Evolutionary conservation across 1,140 invertebrate species (phyloP), one percentile per base, ranked within the genome.

Genomic region (Bicyclus anynana): DNA sequence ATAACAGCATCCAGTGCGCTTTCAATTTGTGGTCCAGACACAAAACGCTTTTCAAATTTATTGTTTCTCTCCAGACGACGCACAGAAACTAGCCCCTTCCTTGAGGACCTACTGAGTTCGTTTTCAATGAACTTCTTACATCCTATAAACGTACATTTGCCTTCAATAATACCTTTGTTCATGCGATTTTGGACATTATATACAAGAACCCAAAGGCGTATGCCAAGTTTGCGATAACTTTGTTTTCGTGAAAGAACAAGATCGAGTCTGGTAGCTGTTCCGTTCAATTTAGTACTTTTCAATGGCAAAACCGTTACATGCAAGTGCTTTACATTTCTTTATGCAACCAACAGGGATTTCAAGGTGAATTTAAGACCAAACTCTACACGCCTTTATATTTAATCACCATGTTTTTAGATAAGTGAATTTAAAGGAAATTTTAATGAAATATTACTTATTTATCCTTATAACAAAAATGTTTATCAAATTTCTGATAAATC

Each of bases 71-170:
- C 70, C 71, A 77, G 77, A 75, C 73, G 66, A 61, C 63, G 53
- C 57, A 65, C 51, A 62, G 53, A 61, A 64, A 74, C 63, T 75
- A 72, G 70, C 74, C 75, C 79, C 67, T 80, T 77, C 73, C 67
- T 78, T 71, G 60, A 60, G 64, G 67, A 75, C 65, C 56, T 80
- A 53, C 55, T 86, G 80, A 78, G 77, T 78, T 83, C 70, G 71
- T 75, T 82, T 81, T 83, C 76, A 84, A 84, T 84, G 67, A 78
- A 81, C 68, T 78, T 59, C 61, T 69, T 72, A 74, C 63, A 69
- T 69, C 61, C 69, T 67, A 73, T 53, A 49, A 67, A 44, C 27
- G 49, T 51, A 13, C 9, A 26, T 17, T 44, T 38, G 17, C 47
- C 14, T 38, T 33, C 38, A n/a, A 5, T n/a, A 26, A 26, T 63